Conservation (phyloP, 2,888 invertebrate genomes). For the Eudemis profundana region DNA sequence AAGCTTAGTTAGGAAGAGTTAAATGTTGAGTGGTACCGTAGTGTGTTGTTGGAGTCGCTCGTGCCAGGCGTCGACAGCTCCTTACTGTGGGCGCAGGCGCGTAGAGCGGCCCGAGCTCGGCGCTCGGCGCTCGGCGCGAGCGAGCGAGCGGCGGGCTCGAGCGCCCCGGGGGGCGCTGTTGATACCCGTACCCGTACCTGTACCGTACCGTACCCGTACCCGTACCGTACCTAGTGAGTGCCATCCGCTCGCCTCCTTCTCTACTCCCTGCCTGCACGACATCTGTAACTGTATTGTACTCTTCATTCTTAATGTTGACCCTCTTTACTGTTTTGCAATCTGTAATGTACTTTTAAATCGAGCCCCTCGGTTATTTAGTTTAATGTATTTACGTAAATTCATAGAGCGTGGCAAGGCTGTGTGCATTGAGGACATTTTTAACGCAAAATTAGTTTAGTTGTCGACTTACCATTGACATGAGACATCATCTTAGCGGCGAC, state of each 20-base stretch:
- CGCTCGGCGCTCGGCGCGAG: slow-evolving; percentile 62
- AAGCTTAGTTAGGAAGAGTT: slow-evolving; percentile 82
- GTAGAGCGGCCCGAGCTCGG: slow-evolving; percentile 51
- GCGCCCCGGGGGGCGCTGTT: slow-evolving; percentile 52
- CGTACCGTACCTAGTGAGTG: slow-evolving; percentile 61
- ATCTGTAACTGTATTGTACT: slow-evolving; percentile 76
- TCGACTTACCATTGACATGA: slow-evolving; percentile 78
- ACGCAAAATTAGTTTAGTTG: slow-evolving; percentile 83
- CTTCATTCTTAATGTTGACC: slow-evolving; percentile 76
- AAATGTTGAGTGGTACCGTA: slow-evolving; percentile 84
- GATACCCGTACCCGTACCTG: slow-evolving; percentile 48
- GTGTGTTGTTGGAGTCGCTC: slow-evolving; percentile 80
- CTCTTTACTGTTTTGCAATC: slow-evolving; percentile 81
- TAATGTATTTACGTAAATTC: slow-evolving; percentile 82
- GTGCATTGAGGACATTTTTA: slow-evolving; percentile 87
- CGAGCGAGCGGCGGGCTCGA: slow-evolving; percentile 45
- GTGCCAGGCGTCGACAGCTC: slow-evolving; percentile 75
- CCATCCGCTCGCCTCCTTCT: slow-evolving; percentile 64
- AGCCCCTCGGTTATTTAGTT: slow-evolving; percentile 84
- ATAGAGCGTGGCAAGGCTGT: slow-evolving; percentile 90
- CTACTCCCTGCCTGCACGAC: slow-evolving; percentile 80
- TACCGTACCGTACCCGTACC: slow-evolving; percentile 53
- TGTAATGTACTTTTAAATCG: slow-evolving; percentile 81
- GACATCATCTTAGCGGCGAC: slow-evolving; percentile 78
- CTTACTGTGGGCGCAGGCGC: slow-evolving; percentile 61